A percentile compares a stretch with the other conserved stretches of the same genome.
Conservation (phyloP, 2,797 vertebrate species). For the Helarctos malayanus region DNA sequence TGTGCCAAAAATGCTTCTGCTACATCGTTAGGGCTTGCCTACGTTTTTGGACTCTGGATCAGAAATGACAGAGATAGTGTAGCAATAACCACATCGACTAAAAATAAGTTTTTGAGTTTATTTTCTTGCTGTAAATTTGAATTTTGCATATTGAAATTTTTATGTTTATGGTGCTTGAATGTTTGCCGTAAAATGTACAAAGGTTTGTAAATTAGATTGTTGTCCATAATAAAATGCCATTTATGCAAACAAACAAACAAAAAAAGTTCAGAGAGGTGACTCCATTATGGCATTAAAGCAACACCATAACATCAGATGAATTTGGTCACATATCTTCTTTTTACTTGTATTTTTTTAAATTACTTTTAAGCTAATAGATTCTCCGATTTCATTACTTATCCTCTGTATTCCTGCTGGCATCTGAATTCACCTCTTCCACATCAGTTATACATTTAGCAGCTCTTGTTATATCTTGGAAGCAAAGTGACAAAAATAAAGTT, state of each 20-base stretch:
- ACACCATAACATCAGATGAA: background rate
- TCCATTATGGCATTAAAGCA: background rate
- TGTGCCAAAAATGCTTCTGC: conserved; percentile 96
- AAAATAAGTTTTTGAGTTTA: conserved; percentile 69
- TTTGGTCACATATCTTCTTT: background rate
- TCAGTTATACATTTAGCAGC: background rate
- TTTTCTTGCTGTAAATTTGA: conserved; percentile 53
- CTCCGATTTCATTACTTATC: background rate
- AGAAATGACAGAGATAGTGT: conserved; percentile 75
- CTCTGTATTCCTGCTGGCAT: background rate
- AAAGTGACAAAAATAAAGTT: background rate
- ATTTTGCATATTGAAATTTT: conserved; percentile 50
- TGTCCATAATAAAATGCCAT: conserved; percentile 63
- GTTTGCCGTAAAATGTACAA: conserved; percentile 65
- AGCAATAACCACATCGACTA: conserved; percentile 74
- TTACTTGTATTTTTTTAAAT: background rate
- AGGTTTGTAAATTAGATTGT: conserved; percentile 49
- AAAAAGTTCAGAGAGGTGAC: background rate
- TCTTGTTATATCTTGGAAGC: background rate
- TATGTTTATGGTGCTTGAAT: conserved; percentile 49
- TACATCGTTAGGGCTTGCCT: conserved; percentile 92
- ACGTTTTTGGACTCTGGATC: conserved; percentile 82
- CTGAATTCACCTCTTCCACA: background rate
- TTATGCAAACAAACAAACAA: background rate
- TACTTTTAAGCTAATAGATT: background rate